Percentiles rank a stretch among this genome's conserved stretches.
Evolutionary conservation across 2,888 invertebrate genomes (phyloP).

Genomic region (Lysandra bellargus): DNA sequence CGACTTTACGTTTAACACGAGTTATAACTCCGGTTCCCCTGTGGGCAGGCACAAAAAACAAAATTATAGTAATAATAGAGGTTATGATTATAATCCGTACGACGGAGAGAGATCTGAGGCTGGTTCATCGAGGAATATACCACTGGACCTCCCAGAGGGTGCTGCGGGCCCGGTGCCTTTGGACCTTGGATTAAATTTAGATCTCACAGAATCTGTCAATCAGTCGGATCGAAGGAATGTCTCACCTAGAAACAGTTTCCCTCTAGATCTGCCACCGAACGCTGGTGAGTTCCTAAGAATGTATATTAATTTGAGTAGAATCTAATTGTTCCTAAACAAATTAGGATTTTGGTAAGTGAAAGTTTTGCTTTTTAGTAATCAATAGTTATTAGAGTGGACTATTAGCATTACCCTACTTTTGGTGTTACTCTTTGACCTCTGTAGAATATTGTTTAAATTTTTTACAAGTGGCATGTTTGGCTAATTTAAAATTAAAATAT

Average conservation of each 20-base stretch:
- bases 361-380: background rate
- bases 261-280: constrained; percentile 72
- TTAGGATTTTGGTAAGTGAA: background rate
- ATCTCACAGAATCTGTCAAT: constrained; percentile 75
- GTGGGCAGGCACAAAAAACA: constrained; percentile 62
- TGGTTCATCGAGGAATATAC: constrained; percentile 56
- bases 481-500: background rate
- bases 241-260: constrained; percentile 68
- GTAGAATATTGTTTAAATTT: background rate
- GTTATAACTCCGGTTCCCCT: constrained; percentile 66
- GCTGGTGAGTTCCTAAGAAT: constrained; percentile 54
- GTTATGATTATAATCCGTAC: constrained; percentile 65
- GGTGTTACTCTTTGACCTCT: background rate
- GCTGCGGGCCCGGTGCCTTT: constrained; percentile 60
- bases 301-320: background rate
- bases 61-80: constrained; percentile 56
- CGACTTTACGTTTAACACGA: constrained; percentile 83
- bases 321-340: background rate
- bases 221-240: constrained; percentile 69
- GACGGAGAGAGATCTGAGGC: constrained; percentile 59
- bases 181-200: constrained; percentile 66
- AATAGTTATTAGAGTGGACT: background rate
- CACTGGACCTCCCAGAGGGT: constrained; percentile 64
- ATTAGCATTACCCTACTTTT: background rate
- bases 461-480: background rate